Base-by-base conservation (phyloP, 2,113 vertebrate genomes). In the Toxotes chatareus region DNA sequence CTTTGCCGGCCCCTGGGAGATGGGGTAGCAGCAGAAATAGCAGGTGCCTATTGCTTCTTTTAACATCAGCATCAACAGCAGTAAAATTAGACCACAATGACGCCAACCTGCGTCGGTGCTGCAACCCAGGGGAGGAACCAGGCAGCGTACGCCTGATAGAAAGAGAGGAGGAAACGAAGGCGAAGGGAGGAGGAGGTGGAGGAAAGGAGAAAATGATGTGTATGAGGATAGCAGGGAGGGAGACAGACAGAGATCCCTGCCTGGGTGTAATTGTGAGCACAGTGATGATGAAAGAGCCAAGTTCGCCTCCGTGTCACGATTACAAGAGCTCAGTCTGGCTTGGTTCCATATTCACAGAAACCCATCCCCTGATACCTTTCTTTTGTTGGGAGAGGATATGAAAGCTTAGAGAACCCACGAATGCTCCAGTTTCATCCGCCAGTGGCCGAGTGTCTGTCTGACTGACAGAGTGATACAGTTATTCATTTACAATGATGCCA, bases 21-120 rank as follows among this genome's bases (percentile, higher is more conserved):
- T 85, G 90, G 82, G 61, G 93, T 91, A 93, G 94, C 87, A 83
- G 95, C 94, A 95, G 94, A 96, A 97, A 97, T 98, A 98, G 97
- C 97, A 97, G 93, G 95, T 98, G 95, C 95, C 96, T 93, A 94
- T 95, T 96, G 96, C 95, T 96, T 95, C 94, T 95, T 96, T 96
- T 95, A 95, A 96, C 97, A 97, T 95, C 96, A 96, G 96, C 96
- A 97, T 96, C 97, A 95, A 96, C 94, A 83, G 62, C 91, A 96
- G 96, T 97, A 98, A 98, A 98, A 97, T 98, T 99, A 98, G 97
- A 97, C 95, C 91, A 79, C 94, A 80, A 92, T 99, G 97, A 99
- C 97, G 97, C 92, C 94, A 94, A 94, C 95, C 95, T 97, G 95
- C 97, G 97, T 98, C 96, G 95, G 89, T 95, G 84, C 93, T 80